A percentile compares a stretch with the other conserved stretches of the same genome.
Evolutionary conservation across 2,113 vertebrate genomes (phyloP).

Genomic region (Laticauda laticaudata): DNA sequence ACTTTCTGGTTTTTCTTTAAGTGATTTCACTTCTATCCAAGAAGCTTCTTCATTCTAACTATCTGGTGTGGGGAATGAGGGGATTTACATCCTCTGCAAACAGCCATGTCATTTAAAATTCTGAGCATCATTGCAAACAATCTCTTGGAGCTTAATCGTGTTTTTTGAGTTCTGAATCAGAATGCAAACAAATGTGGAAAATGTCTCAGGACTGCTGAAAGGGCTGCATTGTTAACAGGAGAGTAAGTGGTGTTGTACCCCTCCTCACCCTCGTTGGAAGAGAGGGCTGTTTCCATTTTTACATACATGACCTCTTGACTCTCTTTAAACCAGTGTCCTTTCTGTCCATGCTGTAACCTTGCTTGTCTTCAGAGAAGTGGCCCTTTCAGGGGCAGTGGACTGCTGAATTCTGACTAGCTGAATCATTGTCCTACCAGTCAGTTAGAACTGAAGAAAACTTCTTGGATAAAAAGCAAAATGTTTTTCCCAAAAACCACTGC

Average conservation of each 20-base stretch:
- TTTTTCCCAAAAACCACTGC: background rate
- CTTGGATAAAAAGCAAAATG: background rate
- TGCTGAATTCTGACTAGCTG: background rate
- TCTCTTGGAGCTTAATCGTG: background rate
- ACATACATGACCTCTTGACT: background rate
- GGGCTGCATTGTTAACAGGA: background rate
- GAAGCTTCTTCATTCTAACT: background rate
- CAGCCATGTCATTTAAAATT: background rate
- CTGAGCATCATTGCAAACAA: too few relatives aligned
- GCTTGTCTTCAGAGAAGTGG: background rate
- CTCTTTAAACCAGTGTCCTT: background rate
- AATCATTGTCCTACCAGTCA: background rate
- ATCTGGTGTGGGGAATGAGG: background rate
- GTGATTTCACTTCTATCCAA: background rate
- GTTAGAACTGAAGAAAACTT: background rate
- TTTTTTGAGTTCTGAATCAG: background rate
- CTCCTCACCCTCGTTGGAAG: background rate
- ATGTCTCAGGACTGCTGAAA: background rate
- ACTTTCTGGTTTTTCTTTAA: background rate
- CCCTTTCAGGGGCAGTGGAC: background rate
- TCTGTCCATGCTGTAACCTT: background rate
- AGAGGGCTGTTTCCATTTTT: background rate
- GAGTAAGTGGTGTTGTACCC: background rate
- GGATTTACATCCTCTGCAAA: background rate
- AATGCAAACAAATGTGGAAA: background rate